Conservation (phyloP, 2,888 invertebrate genomes). For the Tortrix viridana region DNA sequence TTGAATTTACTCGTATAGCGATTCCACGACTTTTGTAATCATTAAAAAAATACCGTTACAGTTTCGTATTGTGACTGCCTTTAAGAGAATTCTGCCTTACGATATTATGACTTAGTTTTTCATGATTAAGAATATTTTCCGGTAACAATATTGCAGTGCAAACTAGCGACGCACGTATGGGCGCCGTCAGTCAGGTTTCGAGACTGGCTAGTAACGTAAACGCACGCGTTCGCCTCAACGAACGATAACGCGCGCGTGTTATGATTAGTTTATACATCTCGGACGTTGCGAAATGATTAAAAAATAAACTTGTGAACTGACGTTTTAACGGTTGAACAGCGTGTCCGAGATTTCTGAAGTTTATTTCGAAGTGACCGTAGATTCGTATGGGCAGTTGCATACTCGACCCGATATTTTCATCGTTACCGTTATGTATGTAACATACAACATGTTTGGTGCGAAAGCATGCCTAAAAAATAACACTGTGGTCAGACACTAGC, state of each 20-base stretch:
- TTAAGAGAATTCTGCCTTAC: too few species aligned
- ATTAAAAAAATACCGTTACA: too few species aligned
- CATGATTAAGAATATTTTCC: background rate
- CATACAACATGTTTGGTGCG: too few species aligned
- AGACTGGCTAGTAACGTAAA: constrained; percentile 47
- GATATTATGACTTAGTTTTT: background rate
- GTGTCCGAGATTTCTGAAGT: background rate
- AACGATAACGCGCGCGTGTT: constrained; percentile 63
- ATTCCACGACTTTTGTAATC: background rate
- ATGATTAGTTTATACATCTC: constrained; percentile 53
- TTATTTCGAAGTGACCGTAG: background rate
- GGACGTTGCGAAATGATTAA: constrained; percentile 36
- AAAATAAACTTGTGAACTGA: background rate
- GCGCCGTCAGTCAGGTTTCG: constrained; percentile 50
- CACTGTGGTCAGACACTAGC: too few species aligned
- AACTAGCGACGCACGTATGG: constrained; percentile 50
- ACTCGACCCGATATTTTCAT: too few species aligned
- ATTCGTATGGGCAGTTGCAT: too few species aligned
- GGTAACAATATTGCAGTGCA: background rate
- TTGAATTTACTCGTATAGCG: background rate
- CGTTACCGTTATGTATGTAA: too few species aligned
- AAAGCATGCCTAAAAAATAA: too few species aligned
- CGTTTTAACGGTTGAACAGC: background rate
- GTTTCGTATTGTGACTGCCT: too few species aligned
- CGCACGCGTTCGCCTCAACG: constrained; percentile 48